Evolutionary conservation across 2,113 vertebrate genomes (phyloP).

Genomic region (Tichodroma muraria): DNA sequence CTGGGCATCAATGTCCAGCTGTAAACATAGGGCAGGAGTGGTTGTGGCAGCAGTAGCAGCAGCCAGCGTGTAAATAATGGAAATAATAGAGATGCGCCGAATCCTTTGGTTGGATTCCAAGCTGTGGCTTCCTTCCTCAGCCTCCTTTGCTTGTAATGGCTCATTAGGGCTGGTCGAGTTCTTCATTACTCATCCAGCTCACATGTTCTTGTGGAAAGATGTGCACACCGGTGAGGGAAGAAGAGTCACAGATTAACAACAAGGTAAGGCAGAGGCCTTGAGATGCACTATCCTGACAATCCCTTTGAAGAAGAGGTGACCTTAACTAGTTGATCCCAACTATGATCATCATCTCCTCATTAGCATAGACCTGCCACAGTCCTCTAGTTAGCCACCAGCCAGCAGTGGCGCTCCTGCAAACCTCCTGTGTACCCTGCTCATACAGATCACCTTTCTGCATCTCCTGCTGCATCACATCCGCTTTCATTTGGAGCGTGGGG

Average conservation of each 20-base stretch:
- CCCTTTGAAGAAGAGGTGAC: not conserved
- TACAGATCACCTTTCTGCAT: not conserved
- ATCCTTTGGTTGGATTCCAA: constrained; percentile 19
- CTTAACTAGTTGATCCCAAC: not conserved
- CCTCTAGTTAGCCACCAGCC: not conserved
- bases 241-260: not conserved
- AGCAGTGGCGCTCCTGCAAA: not conserved
- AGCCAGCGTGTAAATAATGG: not conserved
- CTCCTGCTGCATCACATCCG: not conserved
- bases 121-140: constrained; percentile 1
- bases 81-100: constrained; percentile 14
- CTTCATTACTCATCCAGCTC: constrained; percentile 41
- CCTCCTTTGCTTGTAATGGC: constrained; percentile 52
- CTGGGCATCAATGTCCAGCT: not conserved
- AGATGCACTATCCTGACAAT: not conserved
- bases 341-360: not conserved
- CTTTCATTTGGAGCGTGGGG: not conserved
- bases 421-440: not conserved
- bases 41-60: not conserved
- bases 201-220: not conserved
- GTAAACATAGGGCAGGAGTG: not conserved
- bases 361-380: not conserved
- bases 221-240: not conserved
- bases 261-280: not conserved
- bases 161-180: constrained; percentile 53